These are phyloP conservation scores for Scrobipalpa atriplicella DNA, from an alignment of 2,888 invertebrate species.

Conservation along the genomic window DNA sequence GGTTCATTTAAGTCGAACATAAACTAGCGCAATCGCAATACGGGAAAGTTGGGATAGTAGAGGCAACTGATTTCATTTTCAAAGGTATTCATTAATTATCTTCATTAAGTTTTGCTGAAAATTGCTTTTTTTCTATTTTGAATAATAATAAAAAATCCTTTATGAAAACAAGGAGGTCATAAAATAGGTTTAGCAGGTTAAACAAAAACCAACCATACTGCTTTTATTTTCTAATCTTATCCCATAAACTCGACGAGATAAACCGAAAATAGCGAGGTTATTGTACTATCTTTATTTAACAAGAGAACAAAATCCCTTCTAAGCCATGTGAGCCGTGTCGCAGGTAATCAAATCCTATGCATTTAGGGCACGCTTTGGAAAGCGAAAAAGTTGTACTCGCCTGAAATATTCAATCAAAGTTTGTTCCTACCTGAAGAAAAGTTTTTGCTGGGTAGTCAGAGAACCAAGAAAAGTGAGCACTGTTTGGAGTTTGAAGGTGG, in stretches of 20 bases:
- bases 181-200: no score
- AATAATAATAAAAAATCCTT: no score
- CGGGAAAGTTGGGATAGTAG: conserved; percentile 1
- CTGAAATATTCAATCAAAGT: conserved; percentile 68
- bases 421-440: conserved; percentile 51
- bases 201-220: no score
- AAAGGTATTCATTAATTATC: no score
- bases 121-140: no score
- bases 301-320: not conserved
- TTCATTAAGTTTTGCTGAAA: no score
- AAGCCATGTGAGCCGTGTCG: conserved; percentile 14
- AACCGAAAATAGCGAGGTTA: no score
- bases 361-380: conserved; percentile 43
- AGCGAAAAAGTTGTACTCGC: conserved; percentile 52
- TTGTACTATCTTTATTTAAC: no score
- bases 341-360: conserved; percentile 47
- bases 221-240: no score
- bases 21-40: conserved; percentile 8
- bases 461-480: not conserved
- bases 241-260: no score
- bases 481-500: not conserved
- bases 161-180: no score
- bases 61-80: not conserved
- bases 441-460: conserved; percentile 42
- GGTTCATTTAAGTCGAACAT: conserved; percentile 17